These are phyloP conservation scores for Ectemnius lituratus DNA, from an alignment of 2,888 invertebrate species.

Conservation along the genomic window DNA sequence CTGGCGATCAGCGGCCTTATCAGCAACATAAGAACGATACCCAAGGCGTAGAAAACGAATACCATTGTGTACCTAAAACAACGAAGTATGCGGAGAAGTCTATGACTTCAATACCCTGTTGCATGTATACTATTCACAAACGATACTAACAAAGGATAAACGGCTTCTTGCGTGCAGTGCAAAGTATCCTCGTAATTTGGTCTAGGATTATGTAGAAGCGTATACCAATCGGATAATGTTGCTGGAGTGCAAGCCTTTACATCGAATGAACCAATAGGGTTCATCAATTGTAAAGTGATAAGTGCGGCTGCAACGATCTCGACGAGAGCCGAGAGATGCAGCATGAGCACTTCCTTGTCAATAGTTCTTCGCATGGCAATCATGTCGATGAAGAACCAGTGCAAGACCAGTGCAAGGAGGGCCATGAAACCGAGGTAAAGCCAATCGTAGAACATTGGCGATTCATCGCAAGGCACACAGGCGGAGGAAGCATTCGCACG, in stretches of 20 bases:
- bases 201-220: slow-evolving; percentile 94
- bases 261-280: slow-evolving; percentile 88
- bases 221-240: slow-evolving; percentile 97
- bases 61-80: slow-evolving; percentile 91
- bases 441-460: slow-evolving; percentile 93
- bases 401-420: slow-evolving; percentile 90
- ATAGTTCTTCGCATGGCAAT: slow-evolving; percentile 87
- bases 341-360: slow-evolving; percentile 85
- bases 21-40: slow-evolving; percentile 87
- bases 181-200: slow-evolving; percentile 93
- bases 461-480: slow-evolving; percentile 87
- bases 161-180: slow-evolving; percentile 98
- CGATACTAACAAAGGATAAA: slow-evolving; percentile 93
- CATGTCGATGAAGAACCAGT: slow-evolving; percentile 95
- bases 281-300: slow-evolving; percentile 87
- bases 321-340: slow-evolving; percentile 90
- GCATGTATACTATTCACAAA: neutral
- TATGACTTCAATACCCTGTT: neutral
- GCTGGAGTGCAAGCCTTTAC: slow-evolving; percentile 89
- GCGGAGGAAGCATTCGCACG: slow-evolving; percentile 86
- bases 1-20: slow-evolving; percentile 87
- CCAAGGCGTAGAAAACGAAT: slow-evolving; percentile 92
- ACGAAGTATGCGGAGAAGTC: slow-evolving; percentile 3
- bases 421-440: slow-evolving; percentile 97
- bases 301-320: slow-evolving; percentile 89